phyloP scores from a whole-genome alignment of 2,113 vertebrate species.

The Pipra filicauda region DNA sequence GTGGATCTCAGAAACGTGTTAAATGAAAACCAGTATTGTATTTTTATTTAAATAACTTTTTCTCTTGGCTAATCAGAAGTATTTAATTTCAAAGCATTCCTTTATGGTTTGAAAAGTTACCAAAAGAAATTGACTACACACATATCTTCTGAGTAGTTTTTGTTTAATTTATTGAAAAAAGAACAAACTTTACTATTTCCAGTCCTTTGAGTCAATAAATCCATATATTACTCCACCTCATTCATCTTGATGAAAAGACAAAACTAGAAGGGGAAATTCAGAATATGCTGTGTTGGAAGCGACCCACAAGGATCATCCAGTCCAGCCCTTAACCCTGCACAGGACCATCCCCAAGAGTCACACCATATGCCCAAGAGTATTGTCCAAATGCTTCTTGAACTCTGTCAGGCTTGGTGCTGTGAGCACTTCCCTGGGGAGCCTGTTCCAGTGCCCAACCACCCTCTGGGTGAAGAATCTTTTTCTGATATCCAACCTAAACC shows the following conservation, averaged over 20 bases:
- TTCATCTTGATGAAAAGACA: slow-evolving; percentile 33
- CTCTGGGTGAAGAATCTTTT: background rate
- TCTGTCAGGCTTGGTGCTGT: background rate
- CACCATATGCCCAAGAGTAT: background rate
- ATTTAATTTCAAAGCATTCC: background rate
- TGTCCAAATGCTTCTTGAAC: background rate
- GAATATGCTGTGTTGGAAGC: background rate
- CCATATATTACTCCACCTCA: background rate
- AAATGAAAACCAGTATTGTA: background rate
- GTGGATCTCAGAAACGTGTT: background rate
- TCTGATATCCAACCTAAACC: background rate
- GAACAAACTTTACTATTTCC: background rate
- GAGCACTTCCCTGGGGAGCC: background rate
- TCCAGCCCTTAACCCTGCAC: background rate
- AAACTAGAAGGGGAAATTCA: slow-evolving; percentile 2
- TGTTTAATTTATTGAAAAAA: slow-evolving; percentile 38
- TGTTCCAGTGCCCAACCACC: background rate
- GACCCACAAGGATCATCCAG: background rate
- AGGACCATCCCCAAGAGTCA: background rate
- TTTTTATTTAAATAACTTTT: background rate
- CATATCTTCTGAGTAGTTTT: background rate
- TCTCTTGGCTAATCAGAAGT: background rate
- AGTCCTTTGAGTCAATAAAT: slow-evolving; percentile 22
- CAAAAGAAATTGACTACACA: background rate
- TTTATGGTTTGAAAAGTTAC: background rate